Conservation (phyloP, 2,888 invertebrate genomes). For the Slavum lentiscoides region DNA sequence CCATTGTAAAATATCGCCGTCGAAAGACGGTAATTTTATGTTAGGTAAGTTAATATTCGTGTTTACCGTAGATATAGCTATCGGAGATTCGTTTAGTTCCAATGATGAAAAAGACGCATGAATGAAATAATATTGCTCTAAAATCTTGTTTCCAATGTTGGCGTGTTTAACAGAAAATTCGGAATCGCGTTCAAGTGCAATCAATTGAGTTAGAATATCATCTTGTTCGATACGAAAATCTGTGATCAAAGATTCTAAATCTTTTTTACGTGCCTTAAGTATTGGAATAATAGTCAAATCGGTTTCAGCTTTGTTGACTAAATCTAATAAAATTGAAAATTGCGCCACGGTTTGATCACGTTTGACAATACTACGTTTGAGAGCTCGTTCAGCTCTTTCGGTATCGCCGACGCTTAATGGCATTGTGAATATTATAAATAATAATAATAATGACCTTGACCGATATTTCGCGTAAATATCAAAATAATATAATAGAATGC, state of each 20-base stretch:
- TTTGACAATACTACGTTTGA: background rate
- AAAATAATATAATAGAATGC: too few species aligned
- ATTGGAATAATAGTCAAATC: background rate
- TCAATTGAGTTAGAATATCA: background rate
- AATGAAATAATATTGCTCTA: background rate
- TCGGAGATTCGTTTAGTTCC: background rate
- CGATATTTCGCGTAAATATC: too few species aligned
- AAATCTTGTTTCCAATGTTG: background rate
- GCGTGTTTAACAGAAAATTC: background rate
- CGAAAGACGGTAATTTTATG: background rate
- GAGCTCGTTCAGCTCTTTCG: background rate
- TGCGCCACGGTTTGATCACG: background rate
- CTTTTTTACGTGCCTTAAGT: background rate
- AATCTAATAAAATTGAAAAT: background rate
- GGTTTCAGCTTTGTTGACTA: background rate
- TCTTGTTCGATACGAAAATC: background rate
- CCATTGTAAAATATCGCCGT: constrained; percentile 4
- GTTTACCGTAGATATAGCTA: background rate
- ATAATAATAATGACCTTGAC: too few species aligned
- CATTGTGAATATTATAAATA: background rate
- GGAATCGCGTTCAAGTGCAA: background rate
- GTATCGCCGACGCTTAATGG: background rate
- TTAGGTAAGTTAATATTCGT: background rate
- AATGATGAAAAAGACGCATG: background rate
- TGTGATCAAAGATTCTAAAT: background rate